Conservation (phyloP, 2,888 invertebrate genomes). For the Synanthedon vespiformis region DNA sequence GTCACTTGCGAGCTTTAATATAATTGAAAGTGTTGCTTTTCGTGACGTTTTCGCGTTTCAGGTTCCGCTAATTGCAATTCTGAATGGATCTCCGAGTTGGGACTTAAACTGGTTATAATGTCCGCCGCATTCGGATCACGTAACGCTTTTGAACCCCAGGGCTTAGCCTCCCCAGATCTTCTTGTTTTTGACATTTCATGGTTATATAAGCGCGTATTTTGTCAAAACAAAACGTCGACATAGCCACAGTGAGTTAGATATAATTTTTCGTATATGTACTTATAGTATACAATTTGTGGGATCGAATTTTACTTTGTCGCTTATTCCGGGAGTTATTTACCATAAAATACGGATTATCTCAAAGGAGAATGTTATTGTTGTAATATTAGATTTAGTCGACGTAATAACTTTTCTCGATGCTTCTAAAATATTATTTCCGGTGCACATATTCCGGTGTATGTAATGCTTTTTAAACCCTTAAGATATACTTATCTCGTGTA, state of each 20-base stretch:
- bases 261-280: background rate
- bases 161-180: slow-evolving; percentile 40
- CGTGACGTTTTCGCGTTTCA: slow-evolving; percentile 30
- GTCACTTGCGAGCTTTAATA: slow-evolving; percentile 7
- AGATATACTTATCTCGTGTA: too few relatives aligned
- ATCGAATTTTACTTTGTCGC: background rate
- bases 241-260: background rate
- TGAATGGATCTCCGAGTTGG: slow-evolving; percentile 40
- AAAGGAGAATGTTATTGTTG: too few relatives aligned
- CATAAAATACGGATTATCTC: too few relatives aligned
- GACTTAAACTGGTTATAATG: slow-evolving; percentile 47
- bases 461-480: too few relatives aligned
- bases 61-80: slow-evolving; percentile 50
- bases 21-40: slow-evolving; percentile 30
- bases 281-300: background rate
- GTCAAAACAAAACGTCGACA: background rate
- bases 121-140: slow-evolving; percentile 44
- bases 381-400: too few relatives aligned
- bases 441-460: too few relatives aligned
- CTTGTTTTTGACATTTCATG: slow-evolving; percentile 52
- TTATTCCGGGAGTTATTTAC: background rate
- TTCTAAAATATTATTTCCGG: too few relatives aligned
- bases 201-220: slow-evolving; percentile 22
- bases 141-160: slow-evolving; percentile 36
- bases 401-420: too few relatives aligned